A percentile compares a stretch with the other conserved stretches of the same genome.
phyloP scores from a whole-genome alignment of 2,113 vertebrate genomes.

The Equus quagga region DNA sequence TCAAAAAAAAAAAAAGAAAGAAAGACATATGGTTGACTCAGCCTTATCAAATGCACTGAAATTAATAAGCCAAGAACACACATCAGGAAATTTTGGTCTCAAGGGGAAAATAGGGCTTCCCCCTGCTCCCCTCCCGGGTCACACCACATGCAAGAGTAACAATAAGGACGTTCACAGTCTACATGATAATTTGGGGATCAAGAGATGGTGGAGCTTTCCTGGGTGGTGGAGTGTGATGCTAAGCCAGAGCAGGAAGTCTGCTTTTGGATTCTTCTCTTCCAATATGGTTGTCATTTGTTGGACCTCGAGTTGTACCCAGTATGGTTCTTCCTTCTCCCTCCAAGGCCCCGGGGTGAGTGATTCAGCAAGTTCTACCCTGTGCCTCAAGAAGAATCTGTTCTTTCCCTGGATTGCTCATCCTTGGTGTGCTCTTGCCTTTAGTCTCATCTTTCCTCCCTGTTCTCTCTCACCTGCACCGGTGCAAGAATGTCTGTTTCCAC shows the following conservation, averaged over 20 bases:
- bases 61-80: neutral
- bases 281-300: no score
- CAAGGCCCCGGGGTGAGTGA: neutral
- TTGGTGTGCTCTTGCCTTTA: neutral
- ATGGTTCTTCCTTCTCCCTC: neutral
- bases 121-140: neutral
- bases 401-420: neutral
- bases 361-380: neutral
- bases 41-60: neutral
- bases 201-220: neutral
- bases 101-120: neutral
- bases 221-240: no score
- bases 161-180: neutral
- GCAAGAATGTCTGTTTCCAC: neutral
- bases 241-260: neutral
- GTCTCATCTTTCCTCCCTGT: neutral
- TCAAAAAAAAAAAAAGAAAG: no score
- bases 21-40: neutral
- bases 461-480: neutral
- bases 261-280: neutral
- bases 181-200: no score
- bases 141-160: accelerated
- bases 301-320: no score
- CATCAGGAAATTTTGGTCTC: neutral
- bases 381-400: accelerated